These are phyloP conservation scores for Liodrosophila aerea DNA, from an alignment of 2,888 invertebrate species.

Conservation along the genomic window DNA sequence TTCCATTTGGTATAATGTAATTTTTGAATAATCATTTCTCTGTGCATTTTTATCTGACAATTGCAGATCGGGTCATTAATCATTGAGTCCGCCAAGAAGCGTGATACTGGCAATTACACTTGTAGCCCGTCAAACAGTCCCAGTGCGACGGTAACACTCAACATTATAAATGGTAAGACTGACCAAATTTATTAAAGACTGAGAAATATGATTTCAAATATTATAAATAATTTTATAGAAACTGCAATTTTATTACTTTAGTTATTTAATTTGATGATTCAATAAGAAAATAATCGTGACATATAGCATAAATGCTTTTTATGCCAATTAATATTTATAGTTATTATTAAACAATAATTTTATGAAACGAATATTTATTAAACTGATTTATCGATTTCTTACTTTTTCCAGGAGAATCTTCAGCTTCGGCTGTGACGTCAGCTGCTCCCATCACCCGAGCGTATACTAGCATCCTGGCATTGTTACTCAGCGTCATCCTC, in stretches of 20 bases:
- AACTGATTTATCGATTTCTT: background rate
- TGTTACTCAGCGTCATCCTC: constrained; percentile 73
- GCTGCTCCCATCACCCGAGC: constrained; percentile 79
- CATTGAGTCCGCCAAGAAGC: constrained; percentile 83
- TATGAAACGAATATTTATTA: background rate
- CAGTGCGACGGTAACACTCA: constrained; percentile 93
- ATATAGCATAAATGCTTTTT: no score
- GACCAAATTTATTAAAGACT: background rate
- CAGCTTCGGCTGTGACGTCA: constrained; percentile 82
- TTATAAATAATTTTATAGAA: background rate
- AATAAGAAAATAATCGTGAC: no score
- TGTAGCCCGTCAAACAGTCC: constrained; percentile 97
- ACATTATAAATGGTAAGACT: constrained; percentile 94
- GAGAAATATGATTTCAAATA: background rate
- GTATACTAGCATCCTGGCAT: constrained; percentile 73
- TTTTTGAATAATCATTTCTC: background rate
- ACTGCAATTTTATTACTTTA: no score
- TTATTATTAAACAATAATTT: no score
- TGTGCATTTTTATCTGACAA: constrained; percentile 8
- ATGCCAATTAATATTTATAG: no score
- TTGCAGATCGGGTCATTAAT: constrained; percentile 83
- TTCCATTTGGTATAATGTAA: constrained; percentile 3
- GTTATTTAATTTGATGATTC: no score
- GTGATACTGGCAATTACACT: constrained; percentile 91
- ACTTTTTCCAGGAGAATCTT: constrained; percentile 78